These are phyloP conservation scores for Maccullochella peelii DNA, from an alignment of 2,113 vertebrate genomes.

Conservation along the genomic window DNA sequence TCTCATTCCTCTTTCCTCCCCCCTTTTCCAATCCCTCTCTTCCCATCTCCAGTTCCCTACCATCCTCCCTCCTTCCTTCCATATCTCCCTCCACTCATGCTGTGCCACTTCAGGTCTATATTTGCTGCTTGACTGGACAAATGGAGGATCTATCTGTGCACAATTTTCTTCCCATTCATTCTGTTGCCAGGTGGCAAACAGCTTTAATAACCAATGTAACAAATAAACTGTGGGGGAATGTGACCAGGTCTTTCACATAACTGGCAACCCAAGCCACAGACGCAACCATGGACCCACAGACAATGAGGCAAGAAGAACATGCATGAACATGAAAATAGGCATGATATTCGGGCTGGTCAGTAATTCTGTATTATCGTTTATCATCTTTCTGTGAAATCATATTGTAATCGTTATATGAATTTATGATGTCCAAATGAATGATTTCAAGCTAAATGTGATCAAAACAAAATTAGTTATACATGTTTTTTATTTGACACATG, in stretches of 20 bases:
- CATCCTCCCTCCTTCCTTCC: neutral
- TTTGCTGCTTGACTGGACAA: conserved; percentile 63
- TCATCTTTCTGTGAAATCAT: neutral
- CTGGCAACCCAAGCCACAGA: conserved; percentile 80
- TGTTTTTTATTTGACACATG: too few species aligned
- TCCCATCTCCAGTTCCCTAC: neutral
- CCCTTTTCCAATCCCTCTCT: neutral
- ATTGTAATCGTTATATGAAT: too few species aligned
- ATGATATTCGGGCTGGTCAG: neutral
- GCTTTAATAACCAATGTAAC: conserved; percentile 93
- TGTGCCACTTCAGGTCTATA: conserved; percentile 52
- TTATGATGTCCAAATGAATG: too few species aligned
- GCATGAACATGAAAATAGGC: neutral
- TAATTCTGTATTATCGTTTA: neutral
- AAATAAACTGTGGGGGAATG: conserved; percentile 93
- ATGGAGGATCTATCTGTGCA: conserved; percentile 52
- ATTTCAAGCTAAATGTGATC: too few species aligned
- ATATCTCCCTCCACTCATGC: conserved; percentile 17
- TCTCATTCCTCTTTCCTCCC: neutral
- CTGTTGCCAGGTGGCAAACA: conserved; percentile 88
- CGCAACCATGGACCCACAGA: neutral
- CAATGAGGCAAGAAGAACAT: neutral
- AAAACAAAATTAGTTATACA: too few species aligned
- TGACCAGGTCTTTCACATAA: conserved; percentile 92
- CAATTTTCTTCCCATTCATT: conserved; percentile 87